Percentiles rank a stretch among this genome's conserved stretches.
Evolutionary conservation across 2,797 vertebrate species (phyloP).

Genomic region (Rhyacichthys aspro): DNA sequence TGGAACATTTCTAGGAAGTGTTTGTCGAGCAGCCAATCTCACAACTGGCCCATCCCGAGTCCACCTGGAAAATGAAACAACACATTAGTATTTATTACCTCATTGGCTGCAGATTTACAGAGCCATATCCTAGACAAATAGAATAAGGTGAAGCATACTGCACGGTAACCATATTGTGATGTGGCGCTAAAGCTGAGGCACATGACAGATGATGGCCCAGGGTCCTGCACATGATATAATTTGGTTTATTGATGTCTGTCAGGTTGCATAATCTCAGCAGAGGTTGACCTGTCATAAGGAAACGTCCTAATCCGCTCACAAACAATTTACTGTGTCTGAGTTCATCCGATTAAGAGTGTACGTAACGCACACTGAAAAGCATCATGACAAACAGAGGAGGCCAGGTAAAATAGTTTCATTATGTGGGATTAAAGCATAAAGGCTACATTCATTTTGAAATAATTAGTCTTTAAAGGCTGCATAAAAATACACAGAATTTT

Average conservation of each 20-base stretch:
- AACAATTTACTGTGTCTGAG: slow-evolving; percentile 24
- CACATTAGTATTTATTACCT: too few species aligned
- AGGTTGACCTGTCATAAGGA: slow-evolving; percentile 45
- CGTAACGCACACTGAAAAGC: slow-evolving; percentile 25
- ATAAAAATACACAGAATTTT: background rate
- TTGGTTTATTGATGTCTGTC: slow-evolving; percentile 63
- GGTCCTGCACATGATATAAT: slow-evolving; percentile 40
- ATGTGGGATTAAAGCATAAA: slow-evolving; percentile 42
- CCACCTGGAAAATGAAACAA: slow-evolving; percentile 30
- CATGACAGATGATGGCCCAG: slow-evolving; percentile 46
- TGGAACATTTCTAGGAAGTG: slow-evolving; percentile 11
- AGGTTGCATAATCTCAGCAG: slow-evolving; percentile 54
- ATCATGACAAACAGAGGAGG: slow-evolving; percentile 47
- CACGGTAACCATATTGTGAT: background rate
- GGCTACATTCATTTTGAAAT: slow-evolving; percentile 27
- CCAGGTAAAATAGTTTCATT: slow-evolving; percentile 52
- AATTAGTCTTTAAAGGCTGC: slow-evolving; percentile 14
- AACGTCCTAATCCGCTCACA: slow-evolving; percentile 55
- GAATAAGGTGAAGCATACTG: background rate
- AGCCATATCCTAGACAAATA: too few species aligned
- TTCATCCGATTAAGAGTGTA: slow-evolving; percentile 56
- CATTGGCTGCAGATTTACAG: background rate
- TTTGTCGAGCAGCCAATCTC: slow-evolving; percentile 31
- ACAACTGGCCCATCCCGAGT: slow-evolving; percentile 38
- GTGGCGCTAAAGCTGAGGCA: slow-evolving; percentile 10